Conservation (phyloP, 2,113 vertebrate species). For the Tychaedon coryphoeus region DNA sequence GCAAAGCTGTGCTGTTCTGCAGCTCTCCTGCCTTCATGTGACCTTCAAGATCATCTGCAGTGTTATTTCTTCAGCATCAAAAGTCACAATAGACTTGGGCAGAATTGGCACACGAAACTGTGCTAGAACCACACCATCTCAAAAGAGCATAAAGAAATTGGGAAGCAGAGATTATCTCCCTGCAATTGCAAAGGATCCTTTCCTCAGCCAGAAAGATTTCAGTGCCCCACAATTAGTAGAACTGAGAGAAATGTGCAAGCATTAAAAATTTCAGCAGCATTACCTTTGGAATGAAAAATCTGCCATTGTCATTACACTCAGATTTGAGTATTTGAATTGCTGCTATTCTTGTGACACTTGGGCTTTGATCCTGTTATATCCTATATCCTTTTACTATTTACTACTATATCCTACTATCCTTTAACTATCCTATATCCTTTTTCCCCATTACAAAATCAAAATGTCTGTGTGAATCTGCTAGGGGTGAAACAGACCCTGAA, state of each 20-base stretch:
- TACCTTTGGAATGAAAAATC: neutral
- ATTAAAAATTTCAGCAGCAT: neutral
- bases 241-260: neutral
- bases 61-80: constrained; percentile 36
- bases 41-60: constrained; percentile 53
- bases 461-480: neutral
- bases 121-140: neutral
- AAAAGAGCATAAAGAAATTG: neutral
- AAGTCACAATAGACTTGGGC: constrained; percentile 2
- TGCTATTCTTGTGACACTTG: neutral
- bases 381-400: neutral
- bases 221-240: neutral
- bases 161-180: neutral
- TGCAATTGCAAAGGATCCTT: neutral
- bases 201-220: neutral
- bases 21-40: constrained; percentile 40
- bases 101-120: neutral
- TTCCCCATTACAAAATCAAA: neutral
- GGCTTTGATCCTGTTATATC: neutral
- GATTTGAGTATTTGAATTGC: neutral
- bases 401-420: neutral
- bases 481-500: neutral
- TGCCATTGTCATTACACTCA: neutral
- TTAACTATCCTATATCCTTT: neutral
- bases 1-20: constrained; percentile 15